phyloP scores from a whole-genome alignment of 2,113 vertebrate genomes.

The Oreochromis niloticus region DNA sequence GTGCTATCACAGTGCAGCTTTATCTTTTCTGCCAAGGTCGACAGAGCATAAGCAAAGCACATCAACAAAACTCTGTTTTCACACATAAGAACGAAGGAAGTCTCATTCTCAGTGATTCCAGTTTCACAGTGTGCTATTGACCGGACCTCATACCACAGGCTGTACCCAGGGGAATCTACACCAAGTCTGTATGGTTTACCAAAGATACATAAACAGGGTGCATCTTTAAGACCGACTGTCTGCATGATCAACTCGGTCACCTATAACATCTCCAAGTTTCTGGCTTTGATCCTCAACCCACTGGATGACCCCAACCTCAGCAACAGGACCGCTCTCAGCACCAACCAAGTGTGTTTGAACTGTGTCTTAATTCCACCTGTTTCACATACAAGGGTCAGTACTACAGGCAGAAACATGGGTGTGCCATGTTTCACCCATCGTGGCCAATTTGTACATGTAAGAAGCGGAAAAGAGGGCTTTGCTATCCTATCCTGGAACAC shows the following conservation, averaged over 20 bases:
- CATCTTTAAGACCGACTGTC: no score
- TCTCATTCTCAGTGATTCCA: accelerated
- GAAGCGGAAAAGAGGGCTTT: not conserved
- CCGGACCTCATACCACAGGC: not conserved
- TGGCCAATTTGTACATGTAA: not conserved
- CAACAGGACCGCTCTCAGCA: no score
- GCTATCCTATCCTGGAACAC: not conserved
- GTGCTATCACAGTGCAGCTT: not conserved
- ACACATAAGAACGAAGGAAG: not conserved
- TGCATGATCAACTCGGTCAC: no score
- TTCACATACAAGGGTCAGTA: no score
- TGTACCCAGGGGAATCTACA: accelerated
- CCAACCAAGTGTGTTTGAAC: no score
- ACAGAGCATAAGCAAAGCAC: not conserved
- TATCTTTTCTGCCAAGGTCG: not conserved
- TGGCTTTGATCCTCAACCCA: no score
- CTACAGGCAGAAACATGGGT: no score
- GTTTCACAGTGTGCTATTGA: not conserved
- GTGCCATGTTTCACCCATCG: no score
- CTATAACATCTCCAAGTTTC: no score
- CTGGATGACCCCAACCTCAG: no score
- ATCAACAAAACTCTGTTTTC: not conserved
- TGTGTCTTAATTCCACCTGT: no score
- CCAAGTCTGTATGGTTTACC: accelerated
- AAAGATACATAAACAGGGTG: no score